A percentile compares a stretch with the other conserved stretches of the same genome.
Conservation (phyloP, 2,113 vertebrate genomes). For the Pituophis catenifer region DNA sequence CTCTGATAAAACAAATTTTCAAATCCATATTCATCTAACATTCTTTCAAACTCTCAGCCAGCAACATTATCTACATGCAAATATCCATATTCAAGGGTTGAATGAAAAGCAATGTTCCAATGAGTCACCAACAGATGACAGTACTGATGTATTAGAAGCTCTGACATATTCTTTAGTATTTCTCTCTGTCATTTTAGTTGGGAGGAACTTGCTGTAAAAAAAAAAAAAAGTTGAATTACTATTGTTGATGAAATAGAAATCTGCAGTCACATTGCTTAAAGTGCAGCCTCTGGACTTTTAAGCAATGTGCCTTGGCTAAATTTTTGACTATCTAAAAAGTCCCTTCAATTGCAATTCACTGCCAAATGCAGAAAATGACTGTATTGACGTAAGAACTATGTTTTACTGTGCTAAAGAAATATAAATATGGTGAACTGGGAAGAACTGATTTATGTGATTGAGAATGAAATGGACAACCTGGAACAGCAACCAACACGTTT, state of each 20-base stretch:
- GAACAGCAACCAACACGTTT: not conserved
- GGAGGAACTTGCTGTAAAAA: not conserved
- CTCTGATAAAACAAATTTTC: too few relatives aligned
- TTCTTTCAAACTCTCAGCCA: too few relatives aligned
- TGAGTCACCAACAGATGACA: not conserved
- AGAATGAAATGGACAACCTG: not conserved
- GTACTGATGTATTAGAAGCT: not conserved
- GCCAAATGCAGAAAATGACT: not conserved
- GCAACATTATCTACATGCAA: not conserved
- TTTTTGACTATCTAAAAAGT: not conserved
- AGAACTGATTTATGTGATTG: not conserved
- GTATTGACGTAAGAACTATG: not conserved
- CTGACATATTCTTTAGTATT: not conserved
- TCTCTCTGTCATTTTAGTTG: not conserved
- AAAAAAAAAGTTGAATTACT: not conserved
- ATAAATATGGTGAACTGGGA: not conserved
- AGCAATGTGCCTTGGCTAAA: not conserved
- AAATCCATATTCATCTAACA: too few relatives aligned
- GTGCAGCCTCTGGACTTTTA: not conserved
- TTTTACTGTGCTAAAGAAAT: not conserved
- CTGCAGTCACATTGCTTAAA: too few relatives aligned
- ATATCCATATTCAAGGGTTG: not conserved
- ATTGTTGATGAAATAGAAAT: not conserved
- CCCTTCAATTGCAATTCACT: not conserved
- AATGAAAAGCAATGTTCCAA: not conserved